Evolutionary conservation across 1,140 invertebrate species (phyloP), one percentile per base, ranked within the genome.

Genomic region (Cryptotermes secundus): DNA sequence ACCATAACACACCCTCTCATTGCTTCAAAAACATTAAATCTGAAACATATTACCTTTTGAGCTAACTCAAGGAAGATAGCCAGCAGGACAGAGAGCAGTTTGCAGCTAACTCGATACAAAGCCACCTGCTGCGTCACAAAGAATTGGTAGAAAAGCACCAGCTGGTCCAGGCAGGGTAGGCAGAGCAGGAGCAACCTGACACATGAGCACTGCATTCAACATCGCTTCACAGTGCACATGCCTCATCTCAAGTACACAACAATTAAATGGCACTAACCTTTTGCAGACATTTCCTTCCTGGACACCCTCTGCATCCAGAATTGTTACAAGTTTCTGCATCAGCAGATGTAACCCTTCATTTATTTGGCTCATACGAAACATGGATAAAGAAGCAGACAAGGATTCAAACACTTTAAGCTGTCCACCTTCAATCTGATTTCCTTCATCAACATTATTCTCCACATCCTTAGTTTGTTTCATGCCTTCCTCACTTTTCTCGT

Each of bases 61-160:
- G 95, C 93, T 4, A 99, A 90, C 85, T 98, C 95, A 0, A 95
- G 93, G 88, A 99, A 99, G 14, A 98, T 93, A 83, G 94, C 95
- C 34, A 97, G 89, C 42, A 99, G 91, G 3, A 97, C 92, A 9
- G 96, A 96, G 14, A 96, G 90, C 88, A 98, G 93, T 91, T 99
- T 99, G 84, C 94, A 94, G 6, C 94, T 94, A 0, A 95, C 90
- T 86, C 96, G 92, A 87, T 97, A 95, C 10, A 94, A 92, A 24
- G 93, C 93, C 6, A 97, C 90, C 88, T 95, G 93, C 85, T 96
- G 93, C 0, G 93, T 93, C 24, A 98, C 88, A 86, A 96, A 95
- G 88, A 94, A 97, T 87, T 97, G 94, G 2, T 93, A 92, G 38
- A 97, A 90, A 12, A 94, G 88, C 42, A 93, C 88, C 86, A 95